Conservation (phyloP, 2,888 invertebrate species). For the Dynastes maya region DNA sequence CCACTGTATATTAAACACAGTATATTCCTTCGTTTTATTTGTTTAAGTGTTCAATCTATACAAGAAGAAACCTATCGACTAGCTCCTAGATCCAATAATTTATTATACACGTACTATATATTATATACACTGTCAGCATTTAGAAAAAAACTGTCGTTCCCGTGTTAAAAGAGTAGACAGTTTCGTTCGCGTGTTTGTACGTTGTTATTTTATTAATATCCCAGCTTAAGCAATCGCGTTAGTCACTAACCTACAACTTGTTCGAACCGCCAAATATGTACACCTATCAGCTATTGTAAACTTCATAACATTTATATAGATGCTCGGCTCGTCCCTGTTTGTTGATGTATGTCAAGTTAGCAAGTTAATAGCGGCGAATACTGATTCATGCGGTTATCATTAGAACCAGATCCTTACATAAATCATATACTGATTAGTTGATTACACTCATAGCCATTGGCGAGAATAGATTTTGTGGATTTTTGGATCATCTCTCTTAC, state of each 20-base stretch:
- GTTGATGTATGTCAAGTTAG: constrained; percentile 21
- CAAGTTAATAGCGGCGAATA: constrained; percentile 4
- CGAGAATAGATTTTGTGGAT: background rate
- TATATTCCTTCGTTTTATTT: background rate
- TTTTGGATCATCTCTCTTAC: background rate
- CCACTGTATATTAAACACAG: background rate
- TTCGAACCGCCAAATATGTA: constrained; percentile 31
- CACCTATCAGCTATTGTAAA: constrained; percentile 35
- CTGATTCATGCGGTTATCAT: constrained; percentile 11
- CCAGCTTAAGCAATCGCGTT: too few relatives aligned
- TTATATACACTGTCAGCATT: too few relatives aligned
- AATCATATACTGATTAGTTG: background rate
- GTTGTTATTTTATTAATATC: too few relatives aligned
- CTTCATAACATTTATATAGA: constrained; percentile 30
- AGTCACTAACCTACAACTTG: background rate
- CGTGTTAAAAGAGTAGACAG: too few relatives aligned
- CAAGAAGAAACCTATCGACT: background rate
- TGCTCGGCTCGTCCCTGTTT: background rate
- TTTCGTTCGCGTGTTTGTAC: too few relatives aligned
- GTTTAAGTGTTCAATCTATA: constrained; percentile 5
- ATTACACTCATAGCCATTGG: background rate
- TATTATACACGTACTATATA: too few relatives aligned
- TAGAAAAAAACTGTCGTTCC: too few relatives aligned
- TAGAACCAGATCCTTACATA: constrained; percentile 17
- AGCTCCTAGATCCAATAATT: background rate